phyloP scores from a whole-genome alignment of 1,140 invertebrate species.

The Euwallacea similis region DNA sequence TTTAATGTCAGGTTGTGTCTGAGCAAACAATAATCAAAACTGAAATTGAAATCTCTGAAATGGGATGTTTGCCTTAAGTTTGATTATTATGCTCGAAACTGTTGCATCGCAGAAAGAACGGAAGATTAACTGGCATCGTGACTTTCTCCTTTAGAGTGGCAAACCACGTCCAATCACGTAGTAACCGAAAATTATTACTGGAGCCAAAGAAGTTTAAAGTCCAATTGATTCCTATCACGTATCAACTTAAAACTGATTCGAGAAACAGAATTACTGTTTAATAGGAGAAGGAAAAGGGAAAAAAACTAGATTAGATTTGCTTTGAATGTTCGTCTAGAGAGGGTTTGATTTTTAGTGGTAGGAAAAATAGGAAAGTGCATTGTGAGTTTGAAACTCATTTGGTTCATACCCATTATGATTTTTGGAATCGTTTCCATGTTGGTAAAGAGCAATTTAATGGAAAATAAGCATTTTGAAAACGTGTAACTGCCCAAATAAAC shows the following conservation, averaged over 20 bases:
- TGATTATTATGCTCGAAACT: not conserved
- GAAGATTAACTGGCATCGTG: not conserved
- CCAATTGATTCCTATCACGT: conserved; percentile 16
- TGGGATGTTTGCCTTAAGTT: conserved; percentile 1
- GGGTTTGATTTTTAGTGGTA: too few relatives aligned
- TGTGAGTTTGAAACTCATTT: too few relatives aligned
- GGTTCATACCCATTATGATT: too few relatives aligned
- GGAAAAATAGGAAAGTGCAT: too few relatives aligned
- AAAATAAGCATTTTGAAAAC: too few relatives aligned
- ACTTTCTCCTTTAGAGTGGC: not conserved
- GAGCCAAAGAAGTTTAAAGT: conserved; percentile 2
- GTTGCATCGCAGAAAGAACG: not conserved
- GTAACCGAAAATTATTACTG: conserved; percentile 6
- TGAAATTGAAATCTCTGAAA: conserved; percentile 45
- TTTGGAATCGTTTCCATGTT: too few relatives aligned
- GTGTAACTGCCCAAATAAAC: too few relatives aligned
- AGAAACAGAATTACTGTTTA: conserved; percentile 23
- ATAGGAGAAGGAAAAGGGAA: conserved; percentile 7
- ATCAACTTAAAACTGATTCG: conserved; percentile 22
- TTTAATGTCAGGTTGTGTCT: conserved; percentile 42
- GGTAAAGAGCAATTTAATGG: too few relatives aligned
- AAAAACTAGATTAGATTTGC: conserved; percentile 1
- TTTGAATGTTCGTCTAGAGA: not conserved
- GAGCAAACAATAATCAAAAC: conserved; percentile 48
- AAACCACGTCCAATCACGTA: conserved; percentile 13